Evolutionary conservation across 2,888 invertebrate genomes (phyloP).

Genomic region (Strigamia transsilvanica): DNA sequence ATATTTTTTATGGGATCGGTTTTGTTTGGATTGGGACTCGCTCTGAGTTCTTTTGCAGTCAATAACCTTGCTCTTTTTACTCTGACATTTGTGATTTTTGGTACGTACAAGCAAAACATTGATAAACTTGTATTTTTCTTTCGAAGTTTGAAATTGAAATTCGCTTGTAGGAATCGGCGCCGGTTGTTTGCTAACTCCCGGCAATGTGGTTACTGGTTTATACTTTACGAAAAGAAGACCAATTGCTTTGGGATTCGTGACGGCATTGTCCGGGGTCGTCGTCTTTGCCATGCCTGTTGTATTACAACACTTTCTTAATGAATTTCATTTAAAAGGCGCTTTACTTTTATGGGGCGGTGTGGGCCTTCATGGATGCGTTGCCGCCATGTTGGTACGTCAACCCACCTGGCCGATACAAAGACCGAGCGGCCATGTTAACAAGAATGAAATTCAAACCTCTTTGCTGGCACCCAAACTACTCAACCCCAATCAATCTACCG

Average conservation of each 20-base stretch:
- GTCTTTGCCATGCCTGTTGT: neutral
- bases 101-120: neutral
- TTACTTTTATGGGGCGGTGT: neutral
- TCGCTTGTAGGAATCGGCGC: neutral
- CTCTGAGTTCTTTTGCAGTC: neutral
- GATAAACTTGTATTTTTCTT: no score
- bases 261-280: neutral
- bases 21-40: neutral
- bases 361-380: neutral
- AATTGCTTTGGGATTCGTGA: neutral
- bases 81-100: neutral
- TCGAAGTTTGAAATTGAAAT: neutral
- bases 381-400: neutral
- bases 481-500: neutral
- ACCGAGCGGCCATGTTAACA: neutral
- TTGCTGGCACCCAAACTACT: neutral
- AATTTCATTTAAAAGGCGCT: neutral
- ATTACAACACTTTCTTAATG: neutral
- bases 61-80: neutral
- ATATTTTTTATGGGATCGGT: neutral
- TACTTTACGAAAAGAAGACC: neutral
- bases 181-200: neutral
- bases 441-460: neutral
- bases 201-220: neutral
- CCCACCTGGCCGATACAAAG: neutral